These are phyloP conservation scores for Notocelia uddmanniana DNA, from an alignment of 2,888 invertebrate species.

Conservation along the genomic window DNA sequence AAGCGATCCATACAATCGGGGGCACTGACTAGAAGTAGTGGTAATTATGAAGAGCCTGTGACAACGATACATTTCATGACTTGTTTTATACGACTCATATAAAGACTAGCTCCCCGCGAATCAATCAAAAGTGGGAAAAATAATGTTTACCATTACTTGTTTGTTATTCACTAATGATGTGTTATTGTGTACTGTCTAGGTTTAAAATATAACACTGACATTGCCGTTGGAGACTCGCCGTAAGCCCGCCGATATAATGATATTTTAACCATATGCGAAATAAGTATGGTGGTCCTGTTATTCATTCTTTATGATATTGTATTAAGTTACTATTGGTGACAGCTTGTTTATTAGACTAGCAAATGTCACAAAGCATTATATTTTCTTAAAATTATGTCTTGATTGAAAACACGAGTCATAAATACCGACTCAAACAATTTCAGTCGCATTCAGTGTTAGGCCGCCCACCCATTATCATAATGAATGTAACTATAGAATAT, in stretches of 20 bases:
- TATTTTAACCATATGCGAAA: neutral
- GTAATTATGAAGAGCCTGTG: neutral
- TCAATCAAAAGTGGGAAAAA: too few species aligned
- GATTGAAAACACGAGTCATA: neutral
- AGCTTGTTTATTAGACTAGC: neutral
- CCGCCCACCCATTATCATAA: slow-evolving; percentile 20
- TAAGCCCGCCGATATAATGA: neutral
- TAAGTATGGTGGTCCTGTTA: neutral
- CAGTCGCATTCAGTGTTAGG: slow-evolving; percentile 27
- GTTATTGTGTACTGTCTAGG: neutral
- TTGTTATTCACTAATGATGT: too few species aligned
- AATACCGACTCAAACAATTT: neutral
- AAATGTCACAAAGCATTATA: neutral
- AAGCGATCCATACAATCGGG: slow-evolving; percentile 47
- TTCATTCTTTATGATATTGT: neutral
- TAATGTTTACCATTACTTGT: too few species aligned
- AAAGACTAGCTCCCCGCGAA: too few species aligned
- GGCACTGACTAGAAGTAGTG: neutral
- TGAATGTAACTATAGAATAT: neutral
- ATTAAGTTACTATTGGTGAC: neutral
- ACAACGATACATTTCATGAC: neutral
- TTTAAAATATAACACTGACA: neutral
- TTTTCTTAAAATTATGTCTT: neutral
- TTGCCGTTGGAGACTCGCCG: neutral
- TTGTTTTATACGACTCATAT: neutral